Evolutionary conservation across 2,888 invertebrate species (phyloP).

Genomic region (Leucophenga maculata): DNA sequence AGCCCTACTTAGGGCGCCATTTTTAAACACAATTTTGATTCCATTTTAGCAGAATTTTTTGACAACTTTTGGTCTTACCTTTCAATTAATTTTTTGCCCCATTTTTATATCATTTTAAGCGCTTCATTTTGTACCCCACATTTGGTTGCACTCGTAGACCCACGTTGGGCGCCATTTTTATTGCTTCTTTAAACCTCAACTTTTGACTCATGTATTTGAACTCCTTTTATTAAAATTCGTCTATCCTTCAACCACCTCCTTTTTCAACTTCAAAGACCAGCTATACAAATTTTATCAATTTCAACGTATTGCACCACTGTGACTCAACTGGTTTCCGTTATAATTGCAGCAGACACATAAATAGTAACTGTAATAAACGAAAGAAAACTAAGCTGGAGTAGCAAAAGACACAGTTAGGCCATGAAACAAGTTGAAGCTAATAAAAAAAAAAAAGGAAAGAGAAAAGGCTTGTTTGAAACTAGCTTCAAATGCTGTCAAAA

Average conservation of each 20-base stretch:
- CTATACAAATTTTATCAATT: slow-evolving; percentile 13
- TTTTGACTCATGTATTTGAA: too few species aligned
- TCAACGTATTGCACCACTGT: slow-evolving; percentile 48
- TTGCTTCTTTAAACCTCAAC: too few species aligned
- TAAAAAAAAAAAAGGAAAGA: slow-evolving; percentile 1
- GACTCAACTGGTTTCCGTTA: slow-evolving; percentile 62
- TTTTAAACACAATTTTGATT: too few species aligned
- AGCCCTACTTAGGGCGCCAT: too few species aligned
- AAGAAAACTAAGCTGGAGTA: slow-evolving; percentile 22
- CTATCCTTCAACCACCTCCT: neutral
- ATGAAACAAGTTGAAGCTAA: neutral
- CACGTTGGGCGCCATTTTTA: too few species aligned
- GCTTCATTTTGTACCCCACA: too few species aligned
- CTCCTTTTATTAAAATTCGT: neutral
- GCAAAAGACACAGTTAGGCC: neutral
- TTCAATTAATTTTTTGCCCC: too few species aligned
- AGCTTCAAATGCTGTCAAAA: neutral
- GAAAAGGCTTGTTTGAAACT: slow-evolving; percentile 23
- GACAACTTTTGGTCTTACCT: too few species aligned
- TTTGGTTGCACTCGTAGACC: too few species aligned
- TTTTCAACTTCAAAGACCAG: neutral
- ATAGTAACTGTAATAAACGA: slow-evolving; percentile 62
- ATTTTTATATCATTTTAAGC: too few species aligned
- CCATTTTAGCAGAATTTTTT: too few species aligned
- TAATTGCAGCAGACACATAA: slow-evolving; percentile 69